A percentile compares a stretch with the other conserved stretches of the same genome.
phyloP scores from a whole-genome alignment of 2,888 invertebrate species.

The Dicyrtomina minuta region DNA sequence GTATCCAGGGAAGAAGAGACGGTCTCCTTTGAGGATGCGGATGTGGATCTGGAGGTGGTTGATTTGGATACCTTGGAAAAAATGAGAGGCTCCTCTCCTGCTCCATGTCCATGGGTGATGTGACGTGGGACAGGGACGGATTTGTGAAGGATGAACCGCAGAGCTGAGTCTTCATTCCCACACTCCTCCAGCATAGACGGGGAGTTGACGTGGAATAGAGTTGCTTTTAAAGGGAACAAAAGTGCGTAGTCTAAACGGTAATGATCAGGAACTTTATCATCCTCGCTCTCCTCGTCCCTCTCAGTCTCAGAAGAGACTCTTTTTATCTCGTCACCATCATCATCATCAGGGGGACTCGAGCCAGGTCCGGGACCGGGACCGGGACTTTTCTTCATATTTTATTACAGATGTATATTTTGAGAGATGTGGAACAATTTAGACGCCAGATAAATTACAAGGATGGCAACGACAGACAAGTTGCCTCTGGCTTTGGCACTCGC shows the following conservation, averaged over 20 bases:
- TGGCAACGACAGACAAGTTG: no score
- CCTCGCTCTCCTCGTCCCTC: constrained; percentile 24
- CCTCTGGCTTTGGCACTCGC: no score
- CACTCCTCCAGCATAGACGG: constrained; percentile 23
- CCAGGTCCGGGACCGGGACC: no score
- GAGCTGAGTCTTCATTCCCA: constrained; percentile 35
- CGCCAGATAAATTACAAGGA: no score
- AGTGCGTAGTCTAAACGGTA: constrained; percentile 60
- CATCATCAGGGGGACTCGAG: no score
- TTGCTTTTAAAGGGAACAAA: constrained; percentile 63
- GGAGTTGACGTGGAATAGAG: constrained; percentile 58
- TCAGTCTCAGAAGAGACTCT: neutral
- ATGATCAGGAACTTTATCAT: constrained; percentile 40
- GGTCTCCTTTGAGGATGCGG: neutral
- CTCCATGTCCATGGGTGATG: neutral
- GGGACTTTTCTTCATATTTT: no score
- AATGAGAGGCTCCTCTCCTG: neutral
- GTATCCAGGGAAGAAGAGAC: neutral
- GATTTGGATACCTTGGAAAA: neutral
- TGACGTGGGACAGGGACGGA: neutral
- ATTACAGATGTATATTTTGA: no score
- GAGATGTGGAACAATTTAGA: no score
- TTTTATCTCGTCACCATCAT: neutral
- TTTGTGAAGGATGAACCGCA: neutral
- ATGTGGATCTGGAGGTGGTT: neutral